Conservation (phyloP, 2,888 invertebrate genomes). For the Lasioglossum leucozonium region DNA sequence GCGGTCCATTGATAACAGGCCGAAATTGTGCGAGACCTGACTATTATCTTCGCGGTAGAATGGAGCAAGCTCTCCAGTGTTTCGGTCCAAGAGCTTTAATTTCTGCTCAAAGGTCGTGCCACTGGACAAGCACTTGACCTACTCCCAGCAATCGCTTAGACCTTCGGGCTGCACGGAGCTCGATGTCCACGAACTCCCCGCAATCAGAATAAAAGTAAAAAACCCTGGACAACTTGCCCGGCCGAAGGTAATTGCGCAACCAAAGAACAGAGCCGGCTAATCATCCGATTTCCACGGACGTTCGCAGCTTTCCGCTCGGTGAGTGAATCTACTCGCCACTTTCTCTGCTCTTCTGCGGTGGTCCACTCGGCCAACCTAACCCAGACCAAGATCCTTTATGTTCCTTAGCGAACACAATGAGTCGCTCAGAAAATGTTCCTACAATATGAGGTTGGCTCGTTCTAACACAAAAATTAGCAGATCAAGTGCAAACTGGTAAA, state of each 20-base stretch:
- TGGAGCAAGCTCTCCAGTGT: neutral
- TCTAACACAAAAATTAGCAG: too few relatives aligned
- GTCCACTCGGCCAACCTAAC: neutral
- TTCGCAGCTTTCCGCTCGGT: neutral
- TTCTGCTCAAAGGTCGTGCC: conserved; percentile 1
- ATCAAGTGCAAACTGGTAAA: too few relatives aligned
- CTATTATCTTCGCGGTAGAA: neutral
- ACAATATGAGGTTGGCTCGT: neutral
- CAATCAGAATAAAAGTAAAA: neutral
- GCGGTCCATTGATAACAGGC: neutral
- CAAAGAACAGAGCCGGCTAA: neutral
- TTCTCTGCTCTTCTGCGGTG: neutral
- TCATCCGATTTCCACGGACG: conserved; percentile 1
- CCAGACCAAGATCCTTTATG: neutral
- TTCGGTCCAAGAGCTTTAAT: neutral
- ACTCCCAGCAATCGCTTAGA: conserved; percentile 8
- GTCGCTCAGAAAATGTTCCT: neutral
- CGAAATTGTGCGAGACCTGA: neutral
- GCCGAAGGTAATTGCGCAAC: neutral
- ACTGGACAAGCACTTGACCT: conserved; percentile 6
- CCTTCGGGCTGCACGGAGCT: neutral
- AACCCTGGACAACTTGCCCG: neutral
- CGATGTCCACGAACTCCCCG: neutral
- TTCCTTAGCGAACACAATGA: neutral
- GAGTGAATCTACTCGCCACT: neutral